phyloP scores from a whole-genome alignment of 2,113 vertebrate species.

The Panurus biarmicus region DNA sequence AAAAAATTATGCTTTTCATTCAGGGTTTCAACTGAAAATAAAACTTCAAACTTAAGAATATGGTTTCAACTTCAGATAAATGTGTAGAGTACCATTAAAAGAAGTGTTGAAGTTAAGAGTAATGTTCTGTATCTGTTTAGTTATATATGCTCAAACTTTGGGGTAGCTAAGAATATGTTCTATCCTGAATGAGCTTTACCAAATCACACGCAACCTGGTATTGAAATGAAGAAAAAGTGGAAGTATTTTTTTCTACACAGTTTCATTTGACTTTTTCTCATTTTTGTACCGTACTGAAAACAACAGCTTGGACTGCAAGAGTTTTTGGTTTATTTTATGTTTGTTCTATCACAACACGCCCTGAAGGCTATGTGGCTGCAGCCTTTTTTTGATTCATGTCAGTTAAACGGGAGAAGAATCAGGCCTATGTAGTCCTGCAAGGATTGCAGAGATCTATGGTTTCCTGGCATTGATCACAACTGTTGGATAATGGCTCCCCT shows the following conservation, averaged over 20 bases:
- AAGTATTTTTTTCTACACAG: not conserved
- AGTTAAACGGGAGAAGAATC: not conserved
- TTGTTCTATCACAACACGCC: not conserved
- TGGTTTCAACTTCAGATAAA: not conserved
- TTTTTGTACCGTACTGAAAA: not conserved
- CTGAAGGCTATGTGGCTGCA: not conserved
- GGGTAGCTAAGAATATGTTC: not conserved
- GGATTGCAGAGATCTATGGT: not conserved
- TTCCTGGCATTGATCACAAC: slow-evolving; percentile 3
- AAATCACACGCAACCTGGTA: not conserved
- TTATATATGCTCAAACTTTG: not conserved
- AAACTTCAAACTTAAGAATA: not conserved
- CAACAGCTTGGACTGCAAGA: not conserved
- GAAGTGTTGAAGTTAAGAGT: not conserved
- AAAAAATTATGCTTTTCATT: not conserved
- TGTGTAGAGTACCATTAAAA: not conserved
- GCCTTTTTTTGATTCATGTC: not conserved
- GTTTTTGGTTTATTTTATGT: not conserved
- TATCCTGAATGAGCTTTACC: not conserved
- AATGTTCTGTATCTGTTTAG: not conserved
- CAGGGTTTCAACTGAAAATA: not conserved
- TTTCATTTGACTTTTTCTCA: not conserved
- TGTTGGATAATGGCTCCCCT: slow-evolving; percentile 56
- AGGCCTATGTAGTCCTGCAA: not conserved
- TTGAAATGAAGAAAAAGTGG: not conserved